phyloP scores from a whole-genome alignment of 2,113 vertebrate genomes.

The Scomber japonicus region DNA sequence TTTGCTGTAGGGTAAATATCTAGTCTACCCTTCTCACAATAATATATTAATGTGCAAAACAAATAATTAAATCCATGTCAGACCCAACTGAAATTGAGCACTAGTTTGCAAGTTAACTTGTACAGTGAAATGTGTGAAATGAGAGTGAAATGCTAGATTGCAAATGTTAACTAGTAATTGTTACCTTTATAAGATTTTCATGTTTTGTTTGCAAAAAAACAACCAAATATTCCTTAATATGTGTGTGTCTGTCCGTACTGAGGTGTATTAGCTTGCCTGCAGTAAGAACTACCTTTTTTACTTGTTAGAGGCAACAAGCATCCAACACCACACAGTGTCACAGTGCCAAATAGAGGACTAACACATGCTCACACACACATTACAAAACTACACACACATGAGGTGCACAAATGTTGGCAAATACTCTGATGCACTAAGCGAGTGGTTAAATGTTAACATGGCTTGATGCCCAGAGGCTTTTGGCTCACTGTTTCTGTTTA shows the following conservation, averaged over 20 bases:
- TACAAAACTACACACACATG: conserved; percentile 10
- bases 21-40: background rate
- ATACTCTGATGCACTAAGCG: background rate
- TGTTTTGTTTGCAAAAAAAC: conserved; percentile 35
- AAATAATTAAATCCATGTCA: conserved; percentile 5
- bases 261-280: conserved; percentile 45
- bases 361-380: background rate
- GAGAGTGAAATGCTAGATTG: background rate
- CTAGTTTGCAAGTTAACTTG: background rate
- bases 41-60: background rate
- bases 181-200: conserved; percentile 31
- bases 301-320: conserved; percentile 23
- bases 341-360: conserved; percentile 13
- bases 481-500: conserved; percentile 15
- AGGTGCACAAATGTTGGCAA: conserved; percentile 8
- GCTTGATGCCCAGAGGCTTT: conserved; percentile 32
- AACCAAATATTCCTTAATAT: conserved; percentile 31
- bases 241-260: conserved; percentile 10
- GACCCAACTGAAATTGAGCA: background rate
- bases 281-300: conserved; percentile 40
- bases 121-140: too few species aligned
- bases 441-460: conserved; percentile 11
- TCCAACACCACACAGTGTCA: conserved; percentile 19
- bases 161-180: conserved; percentile 15
- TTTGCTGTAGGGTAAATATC: background rate